Evolutionary conservation across 2,113 vertebrate species (phyloP).

Genomic region (Oreocharis arfaki): DNA sequence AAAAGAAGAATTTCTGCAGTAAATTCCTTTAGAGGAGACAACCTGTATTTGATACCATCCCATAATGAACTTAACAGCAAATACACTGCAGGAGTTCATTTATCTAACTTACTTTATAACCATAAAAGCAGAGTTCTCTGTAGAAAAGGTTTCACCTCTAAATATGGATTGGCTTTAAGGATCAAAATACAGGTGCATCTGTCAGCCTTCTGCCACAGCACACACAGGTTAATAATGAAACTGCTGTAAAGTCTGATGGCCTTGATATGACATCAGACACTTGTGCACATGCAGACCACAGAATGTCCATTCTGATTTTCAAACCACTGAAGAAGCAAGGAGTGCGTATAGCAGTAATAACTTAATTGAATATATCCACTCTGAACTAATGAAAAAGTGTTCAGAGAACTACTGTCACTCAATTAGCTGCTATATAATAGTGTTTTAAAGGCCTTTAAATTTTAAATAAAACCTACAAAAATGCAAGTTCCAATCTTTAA

Average conservation of each 20-base stretch:
- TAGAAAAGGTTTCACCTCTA: constrained; percentile 41
- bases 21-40: constrained; percentile 43
- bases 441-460: neutral
- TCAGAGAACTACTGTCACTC: neutral
- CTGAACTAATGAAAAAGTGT: neutral
- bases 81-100: constrained; percentile 41
- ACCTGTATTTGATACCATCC: neutral
- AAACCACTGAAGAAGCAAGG: neutral
- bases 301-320: neutral
- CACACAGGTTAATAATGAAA: neutral
- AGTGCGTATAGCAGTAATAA: neutral
- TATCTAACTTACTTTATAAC: constrained; percentile 45
- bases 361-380: neutral
- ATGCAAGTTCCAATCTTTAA: neutral
- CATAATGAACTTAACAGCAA: constrained; percentile 60
- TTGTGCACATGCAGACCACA: neutral
- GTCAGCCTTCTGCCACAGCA: neutral
- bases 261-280: neutral
- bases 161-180: constrained; percentile 17
- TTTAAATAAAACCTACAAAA: neutral
- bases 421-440: neutral
- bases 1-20: neutral
- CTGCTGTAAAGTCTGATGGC: neutral
- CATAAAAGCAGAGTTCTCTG: neutral
- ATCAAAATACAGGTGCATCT: neutral